These are phyloP conservation scores for Plagiodera versicolora DNA, from an alignment of 2,888 invertebrate genomes.

Conservation along the genomic window DNA sequence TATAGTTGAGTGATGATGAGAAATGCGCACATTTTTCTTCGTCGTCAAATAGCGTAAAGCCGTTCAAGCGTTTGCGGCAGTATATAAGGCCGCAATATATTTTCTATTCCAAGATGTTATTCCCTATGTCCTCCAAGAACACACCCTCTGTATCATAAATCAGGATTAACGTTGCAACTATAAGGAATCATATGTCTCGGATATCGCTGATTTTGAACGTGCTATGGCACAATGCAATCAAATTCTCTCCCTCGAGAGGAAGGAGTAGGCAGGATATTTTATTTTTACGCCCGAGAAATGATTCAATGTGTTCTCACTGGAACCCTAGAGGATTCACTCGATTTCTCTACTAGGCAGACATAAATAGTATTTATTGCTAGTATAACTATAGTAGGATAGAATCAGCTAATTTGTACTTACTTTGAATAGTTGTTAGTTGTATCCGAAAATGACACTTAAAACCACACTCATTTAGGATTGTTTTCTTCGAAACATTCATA, in stretches of 20 bases:
- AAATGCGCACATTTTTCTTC: constrained; percentile 48
- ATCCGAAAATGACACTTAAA: no score
- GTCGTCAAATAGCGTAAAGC: constrained; percentile 46
- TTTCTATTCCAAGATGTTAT: constrained; percentile 47
- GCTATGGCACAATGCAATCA: constrained; percentile 9
- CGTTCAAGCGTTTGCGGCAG: constrained; percentile 36
- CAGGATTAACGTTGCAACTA: constrained; percentile 48
- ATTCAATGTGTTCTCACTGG: not conserved
- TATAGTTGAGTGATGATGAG: constrained; percentile 49
- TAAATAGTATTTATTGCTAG: no score
- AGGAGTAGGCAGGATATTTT: not conserved
- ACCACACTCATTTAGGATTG: no score
- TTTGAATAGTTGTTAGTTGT: no score
- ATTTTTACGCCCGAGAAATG: not conserved
- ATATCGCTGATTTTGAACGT: constrained; percentile 15
- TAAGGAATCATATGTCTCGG: constrained; percentile 35
- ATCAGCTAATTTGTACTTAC: no score
- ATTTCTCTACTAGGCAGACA: no score
- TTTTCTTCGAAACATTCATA: no score
- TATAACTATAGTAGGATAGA: no score
- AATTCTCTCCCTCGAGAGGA: not conserved
- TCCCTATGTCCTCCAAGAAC: constrained; percentile 44
- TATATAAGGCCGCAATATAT: constrained; percentile 47
- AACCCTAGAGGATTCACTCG: not conserved
- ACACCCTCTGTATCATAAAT: constrained; percentile 47